A percentile compares a stretch with the other conserved stretches of the same genome.
Conservation (phyloP, 37 sponge, comb jelly and placozoan species). For the Theonella swinhoei region DNA sequence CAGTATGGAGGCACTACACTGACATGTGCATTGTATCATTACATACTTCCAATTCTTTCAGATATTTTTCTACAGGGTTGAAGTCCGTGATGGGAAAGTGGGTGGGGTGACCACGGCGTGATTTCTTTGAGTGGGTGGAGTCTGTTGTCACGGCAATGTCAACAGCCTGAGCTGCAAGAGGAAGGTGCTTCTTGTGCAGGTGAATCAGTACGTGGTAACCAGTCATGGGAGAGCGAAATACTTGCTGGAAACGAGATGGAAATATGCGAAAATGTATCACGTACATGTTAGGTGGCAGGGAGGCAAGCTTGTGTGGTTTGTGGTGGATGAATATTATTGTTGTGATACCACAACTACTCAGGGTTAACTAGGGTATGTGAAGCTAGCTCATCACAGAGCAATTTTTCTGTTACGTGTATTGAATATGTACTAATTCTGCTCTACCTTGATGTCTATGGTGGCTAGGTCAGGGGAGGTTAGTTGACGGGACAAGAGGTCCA, state of each 20-base stretch:
- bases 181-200: constrained; percentile 57
- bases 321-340: too few relatives aligned
- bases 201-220: constrained; percentile 87
- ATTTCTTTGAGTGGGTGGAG: background rate
- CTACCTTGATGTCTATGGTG: background rate
- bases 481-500: constrained; percentile 31
- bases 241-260: constrained; percentile 51
- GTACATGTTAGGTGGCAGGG: background rate
- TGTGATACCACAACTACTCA: too few relatives aligned
- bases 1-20: too few relatives aligned
- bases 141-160: constrained; percentile 42
- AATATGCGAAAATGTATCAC: too few relatives aligned
- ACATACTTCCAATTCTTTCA: constrained; percentile 74
- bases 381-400: background rate
- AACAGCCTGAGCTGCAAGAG: constrained; percentile 54
- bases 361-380: too few relatives aligned
- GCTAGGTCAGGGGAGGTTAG: background rate
- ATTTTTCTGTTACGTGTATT: too few relatives aligned
- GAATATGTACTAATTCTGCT: too few relatives aligned
- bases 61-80: constrained; percentile 73
- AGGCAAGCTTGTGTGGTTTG: too few relatives aligned
- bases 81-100: constrained; percentile 85
- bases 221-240: constrained; percentile 80
- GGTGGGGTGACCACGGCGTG: background rate
- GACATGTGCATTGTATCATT: too few relatives aligned